phyloP scores from a whole-genome alignment of 2,797 vertebrate species.

The Calcarius lapponicus region DNA sequence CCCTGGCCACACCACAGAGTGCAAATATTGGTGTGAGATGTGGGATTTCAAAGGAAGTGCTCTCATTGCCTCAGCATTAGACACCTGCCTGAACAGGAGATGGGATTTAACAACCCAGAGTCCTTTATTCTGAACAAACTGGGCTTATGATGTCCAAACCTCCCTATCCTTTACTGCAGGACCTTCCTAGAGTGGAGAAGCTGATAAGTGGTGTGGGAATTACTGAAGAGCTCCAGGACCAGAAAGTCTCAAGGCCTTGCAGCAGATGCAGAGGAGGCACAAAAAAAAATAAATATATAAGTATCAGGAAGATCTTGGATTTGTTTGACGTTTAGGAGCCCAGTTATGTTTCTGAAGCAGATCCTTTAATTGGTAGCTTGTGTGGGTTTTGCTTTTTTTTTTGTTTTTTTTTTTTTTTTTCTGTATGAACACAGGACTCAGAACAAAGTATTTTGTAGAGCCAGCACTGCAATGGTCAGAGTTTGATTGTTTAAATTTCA shows the following conservation, averaged over 20 bases:
- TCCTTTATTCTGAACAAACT: not conserved
- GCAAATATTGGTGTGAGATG: not conserved
- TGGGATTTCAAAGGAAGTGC: not conserved
- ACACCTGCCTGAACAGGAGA: not conserved
- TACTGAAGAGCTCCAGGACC: not conserved
- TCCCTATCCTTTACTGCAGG: not conserved
- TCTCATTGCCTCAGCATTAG: accelerated
- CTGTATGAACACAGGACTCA: not conserved
- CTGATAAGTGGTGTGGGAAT: not conserved
- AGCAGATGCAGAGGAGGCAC: not conserved
- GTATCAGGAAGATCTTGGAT: not conserved
- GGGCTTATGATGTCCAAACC: not conserved
- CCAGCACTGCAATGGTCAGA: not conserved
- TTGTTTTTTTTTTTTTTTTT: not conserved
- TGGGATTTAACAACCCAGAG: not conserved
- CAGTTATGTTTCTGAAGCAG: not conserved
- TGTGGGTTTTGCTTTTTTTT: not conserved
- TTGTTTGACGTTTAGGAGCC: not conserved
- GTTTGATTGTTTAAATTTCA: not conserved
- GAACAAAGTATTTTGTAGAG: not conserved
- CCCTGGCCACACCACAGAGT: accelerated
- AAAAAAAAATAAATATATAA: not conserved
- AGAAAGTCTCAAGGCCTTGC: not conserved
- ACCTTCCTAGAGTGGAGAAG: not conserved
- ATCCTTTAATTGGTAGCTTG: not conserved